Evolutionary conservation across 2,888 invertebrate species (phyloP).

Genomic region (Rosalia funebris): DNA sequence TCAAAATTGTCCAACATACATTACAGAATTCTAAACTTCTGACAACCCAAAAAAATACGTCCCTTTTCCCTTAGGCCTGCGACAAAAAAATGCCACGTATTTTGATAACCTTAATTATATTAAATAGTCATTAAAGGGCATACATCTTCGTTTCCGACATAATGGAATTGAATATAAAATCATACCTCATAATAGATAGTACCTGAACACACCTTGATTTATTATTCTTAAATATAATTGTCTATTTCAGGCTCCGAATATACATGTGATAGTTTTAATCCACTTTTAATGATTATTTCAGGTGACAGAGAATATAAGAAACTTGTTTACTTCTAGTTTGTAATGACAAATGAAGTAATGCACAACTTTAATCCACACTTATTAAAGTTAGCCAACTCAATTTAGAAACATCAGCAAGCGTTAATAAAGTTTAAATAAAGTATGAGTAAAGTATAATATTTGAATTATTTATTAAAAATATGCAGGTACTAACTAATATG

Average conservation of each 20-base stretch:
- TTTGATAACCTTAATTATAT: slow-evolving; percentile 1
- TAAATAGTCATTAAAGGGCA: slow-evolving; percentile 5
- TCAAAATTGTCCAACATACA: no score
- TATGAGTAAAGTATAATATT: no score
- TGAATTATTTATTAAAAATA: no score
- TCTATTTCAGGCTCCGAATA: slow-evolving; percentile 1
- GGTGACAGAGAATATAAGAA: neutral
- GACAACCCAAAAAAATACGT: no score
- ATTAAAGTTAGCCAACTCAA: no score
- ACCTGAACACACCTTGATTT: slow-evolving; percentile 3
- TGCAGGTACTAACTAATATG: no score
- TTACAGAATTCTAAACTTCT: no score
- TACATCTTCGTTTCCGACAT: slow-evolving; percentile 1
- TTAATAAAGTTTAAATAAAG: no score
- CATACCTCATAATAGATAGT: neutral
- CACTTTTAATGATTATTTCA: neutral
- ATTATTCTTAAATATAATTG: slow-evolving; percentile 3
- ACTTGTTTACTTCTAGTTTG: neutral
- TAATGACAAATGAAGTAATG: neutral
- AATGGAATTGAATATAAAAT: slow-evolving; percentile 3
- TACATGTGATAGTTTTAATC: slow-evolving; percentile 1
- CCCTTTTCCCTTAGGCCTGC: no score
- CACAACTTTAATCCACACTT: neutral
- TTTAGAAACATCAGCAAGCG: no score
- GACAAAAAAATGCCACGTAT: no score